Evolutionary conservation across 2,113 vertebrate genomes (phyloP).

Genomic region (Galeopterus variegatus): DNA sequence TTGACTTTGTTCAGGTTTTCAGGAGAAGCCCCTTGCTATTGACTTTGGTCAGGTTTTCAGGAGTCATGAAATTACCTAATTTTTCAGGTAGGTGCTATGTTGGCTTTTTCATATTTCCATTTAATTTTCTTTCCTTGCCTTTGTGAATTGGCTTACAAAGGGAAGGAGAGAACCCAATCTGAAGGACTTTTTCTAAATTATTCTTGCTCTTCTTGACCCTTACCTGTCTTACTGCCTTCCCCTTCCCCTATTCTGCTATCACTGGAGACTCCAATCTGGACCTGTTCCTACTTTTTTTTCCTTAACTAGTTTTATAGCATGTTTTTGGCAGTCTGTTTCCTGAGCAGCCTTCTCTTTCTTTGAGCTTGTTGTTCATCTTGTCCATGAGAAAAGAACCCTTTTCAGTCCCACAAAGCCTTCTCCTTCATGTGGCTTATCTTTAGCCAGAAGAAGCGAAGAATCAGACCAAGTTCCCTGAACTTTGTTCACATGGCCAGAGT

Average conservation of each 20-base stretch:
- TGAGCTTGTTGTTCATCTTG: background rate
- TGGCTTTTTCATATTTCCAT: background rate
- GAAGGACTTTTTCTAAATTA: background rate
- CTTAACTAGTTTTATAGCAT: background rate
- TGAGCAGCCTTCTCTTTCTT: background rate
- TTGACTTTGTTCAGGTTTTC: too few relatives aligned
- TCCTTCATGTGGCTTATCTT: background rate
- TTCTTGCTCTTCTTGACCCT: background rate
- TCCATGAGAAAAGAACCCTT: background rate
- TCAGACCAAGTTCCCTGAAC: background rate
- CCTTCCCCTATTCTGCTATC: background rate
- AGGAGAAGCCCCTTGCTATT: too few relatives aligned
- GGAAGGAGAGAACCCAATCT: background rate
- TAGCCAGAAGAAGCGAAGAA: background rate
- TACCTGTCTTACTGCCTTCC: background rate
- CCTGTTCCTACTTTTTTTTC: background rate
- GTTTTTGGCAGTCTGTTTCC: background rate
- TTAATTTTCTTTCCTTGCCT: background rate
- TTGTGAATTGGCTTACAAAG: background rate
- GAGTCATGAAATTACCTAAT: background rate
- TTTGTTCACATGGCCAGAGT: background rate
- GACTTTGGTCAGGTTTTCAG: conserved; percentile 2
- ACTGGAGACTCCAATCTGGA: background rate
- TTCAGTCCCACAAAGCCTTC: background rate
- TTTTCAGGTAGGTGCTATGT: background rate